Conservation (phyloP, 2,888 invertebrate genomes). For the Synergus itoensis region DNA sequence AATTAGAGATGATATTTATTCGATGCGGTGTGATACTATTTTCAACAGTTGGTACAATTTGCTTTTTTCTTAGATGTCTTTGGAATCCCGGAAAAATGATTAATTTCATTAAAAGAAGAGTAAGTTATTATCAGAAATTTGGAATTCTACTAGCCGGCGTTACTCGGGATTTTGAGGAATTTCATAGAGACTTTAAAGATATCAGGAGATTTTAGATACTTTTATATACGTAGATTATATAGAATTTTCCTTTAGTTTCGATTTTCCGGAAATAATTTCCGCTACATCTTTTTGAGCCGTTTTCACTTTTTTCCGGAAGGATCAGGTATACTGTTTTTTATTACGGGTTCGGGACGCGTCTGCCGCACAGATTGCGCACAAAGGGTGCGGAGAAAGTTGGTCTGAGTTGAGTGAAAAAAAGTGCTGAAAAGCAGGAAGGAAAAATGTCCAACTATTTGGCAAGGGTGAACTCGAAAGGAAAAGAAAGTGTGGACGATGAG, state of each 20-base stretch:
- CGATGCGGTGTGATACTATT: slow-evolving; percentile 5
- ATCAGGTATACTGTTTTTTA: slow-evolving; percentile 25
- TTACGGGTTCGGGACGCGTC: slow-evolving; percentile 5
- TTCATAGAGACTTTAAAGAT: too few species aligned
- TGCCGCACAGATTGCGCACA: slow-evolving; percentile 50
- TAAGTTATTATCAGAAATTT: too few species aligned
- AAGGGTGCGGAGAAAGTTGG: slow-evolving; percentile 69
- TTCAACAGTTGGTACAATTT: not conserved
- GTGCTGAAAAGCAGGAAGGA: slow-evolving; percentile 41
- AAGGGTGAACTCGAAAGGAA: slow-evolving; percentile 51
- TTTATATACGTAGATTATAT: too few species aligned
- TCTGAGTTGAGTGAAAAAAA: slow-evolving; percentile 56
- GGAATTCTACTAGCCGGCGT: too few species aligned
- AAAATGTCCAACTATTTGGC: slow-evolving; percentile 43
- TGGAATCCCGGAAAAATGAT: not conserved
- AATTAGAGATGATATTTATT: slow-evolving; percentile 40
- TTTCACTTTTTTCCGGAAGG: not conserved
- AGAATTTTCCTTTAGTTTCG: not conserved
- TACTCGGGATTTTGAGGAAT: too few species aligned
- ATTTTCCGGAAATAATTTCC: not conserved
- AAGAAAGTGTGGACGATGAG: slow-evolving; percentile 61
- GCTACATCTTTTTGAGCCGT: not conserved
- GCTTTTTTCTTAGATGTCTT: not conserved
- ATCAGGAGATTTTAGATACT: too few species aligned
- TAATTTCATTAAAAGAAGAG: not conserved